Percentiles rank a stretch among this genome's conserved stretches.
Conservation (phyloP, 2,113 vertebrate genomes). For the Albula goreensis region DNA sequence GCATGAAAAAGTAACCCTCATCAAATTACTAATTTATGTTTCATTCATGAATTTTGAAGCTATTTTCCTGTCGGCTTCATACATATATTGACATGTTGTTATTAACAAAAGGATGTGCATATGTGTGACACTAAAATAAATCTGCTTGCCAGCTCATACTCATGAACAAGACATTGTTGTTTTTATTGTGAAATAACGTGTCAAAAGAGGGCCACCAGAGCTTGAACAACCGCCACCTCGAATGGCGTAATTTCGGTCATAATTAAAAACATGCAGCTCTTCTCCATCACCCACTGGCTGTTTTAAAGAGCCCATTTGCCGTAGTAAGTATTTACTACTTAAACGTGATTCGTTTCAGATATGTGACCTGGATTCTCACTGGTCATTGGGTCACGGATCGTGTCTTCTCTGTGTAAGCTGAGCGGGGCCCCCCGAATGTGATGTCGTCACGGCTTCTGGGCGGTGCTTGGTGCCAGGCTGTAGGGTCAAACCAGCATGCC, state of each 20-base stretch:
- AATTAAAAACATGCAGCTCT: background rate
- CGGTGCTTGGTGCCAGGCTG: background rate
- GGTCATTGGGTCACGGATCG: no score
- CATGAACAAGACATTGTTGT: no score
- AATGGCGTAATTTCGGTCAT: background rate
- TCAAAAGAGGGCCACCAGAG: background rate
- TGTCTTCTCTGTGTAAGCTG: background rate
- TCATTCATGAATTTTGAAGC: background rate
- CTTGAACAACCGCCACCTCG: background rate
- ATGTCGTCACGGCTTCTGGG: background rate
- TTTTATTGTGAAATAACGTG: background rate
- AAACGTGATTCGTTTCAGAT: background rate
- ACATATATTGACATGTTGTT: background rate
- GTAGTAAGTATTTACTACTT: background rate
- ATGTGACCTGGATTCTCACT: no score
- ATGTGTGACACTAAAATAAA: no score
- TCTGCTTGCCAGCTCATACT: no score
- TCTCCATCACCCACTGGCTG: background rate
- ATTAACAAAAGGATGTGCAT: no score
- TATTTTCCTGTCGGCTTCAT: background rate
- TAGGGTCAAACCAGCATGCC: background rate
- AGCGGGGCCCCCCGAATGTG: background rate
- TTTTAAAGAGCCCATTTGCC: background rate
- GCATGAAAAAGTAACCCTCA: no score
- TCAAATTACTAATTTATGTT: background rate